Conservation (phyloP, 2,113 vertebrate species). For the Lophochroa leadbeateri region DNA sequence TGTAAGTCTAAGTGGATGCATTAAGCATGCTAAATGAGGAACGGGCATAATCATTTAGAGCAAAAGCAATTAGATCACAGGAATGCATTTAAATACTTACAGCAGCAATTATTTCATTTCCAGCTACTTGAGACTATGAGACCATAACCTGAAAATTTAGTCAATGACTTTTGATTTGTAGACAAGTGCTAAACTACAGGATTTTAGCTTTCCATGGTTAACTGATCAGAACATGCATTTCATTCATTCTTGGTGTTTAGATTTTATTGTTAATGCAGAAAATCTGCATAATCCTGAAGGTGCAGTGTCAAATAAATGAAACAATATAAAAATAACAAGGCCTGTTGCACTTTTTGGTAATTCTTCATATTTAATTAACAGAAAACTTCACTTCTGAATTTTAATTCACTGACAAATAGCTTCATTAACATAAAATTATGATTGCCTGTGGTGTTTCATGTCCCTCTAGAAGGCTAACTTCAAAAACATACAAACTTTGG, state of each 20-base stretch:
- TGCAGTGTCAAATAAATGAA: background rate
- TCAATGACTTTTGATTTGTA: background rate
- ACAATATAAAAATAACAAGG: background rate
- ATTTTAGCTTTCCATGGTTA: background rate
- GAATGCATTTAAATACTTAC: background rate
- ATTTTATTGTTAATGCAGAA: background rate
- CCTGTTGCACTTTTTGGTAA: background rate
- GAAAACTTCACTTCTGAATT: background rate
- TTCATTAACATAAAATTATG: background rate
- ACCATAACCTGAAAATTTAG: background rate
- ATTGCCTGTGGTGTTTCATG: background rate
- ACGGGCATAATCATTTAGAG: background rate
- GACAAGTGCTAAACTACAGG: background rate
- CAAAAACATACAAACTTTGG: background rate
- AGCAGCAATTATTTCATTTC: background rate
- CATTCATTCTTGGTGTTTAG: background rate
- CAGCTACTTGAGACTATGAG: background rate
- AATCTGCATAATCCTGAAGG: background rate
- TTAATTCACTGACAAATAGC: background rate
- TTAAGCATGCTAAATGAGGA: background rate
- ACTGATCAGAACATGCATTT: background rate
- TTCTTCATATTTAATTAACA: background rate
- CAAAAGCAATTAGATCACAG: background rate
- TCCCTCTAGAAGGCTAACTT: background rate
- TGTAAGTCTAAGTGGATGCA: background rate